phyloP scores from a whole-genome alignment of 2,113 vertebrate species.

The Rhadina sibilatrix region DNA sequence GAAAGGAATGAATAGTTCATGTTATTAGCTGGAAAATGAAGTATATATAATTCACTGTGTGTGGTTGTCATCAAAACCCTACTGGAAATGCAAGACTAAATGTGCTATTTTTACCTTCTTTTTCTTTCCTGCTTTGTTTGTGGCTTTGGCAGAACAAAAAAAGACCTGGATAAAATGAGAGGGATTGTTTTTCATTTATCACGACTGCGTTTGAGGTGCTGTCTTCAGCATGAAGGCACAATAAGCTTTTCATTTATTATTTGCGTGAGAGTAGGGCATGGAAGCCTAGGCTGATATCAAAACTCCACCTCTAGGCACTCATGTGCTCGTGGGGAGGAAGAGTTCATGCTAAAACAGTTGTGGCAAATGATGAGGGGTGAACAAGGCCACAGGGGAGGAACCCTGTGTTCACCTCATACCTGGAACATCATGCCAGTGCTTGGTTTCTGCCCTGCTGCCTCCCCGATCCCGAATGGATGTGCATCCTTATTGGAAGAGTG shows the following conservation, averaged over 20 bases:
- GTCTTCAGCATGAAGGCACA: background rate
- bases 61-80: slow-evolving; percentile 50
- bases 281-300: background rate
- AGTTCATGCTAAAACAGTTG: background rate
- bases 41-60: slow-evolving; percentile 41
- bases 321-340: background rate
- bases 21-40: slow-evolving; percentile 49
- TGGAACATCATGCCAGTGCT: background rate
- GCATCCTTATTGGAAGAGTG: background rate
- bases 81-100: slow-evolving; percentile 39
- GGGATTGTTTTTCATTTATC: slow-evolving; percentile 1
- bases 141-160: slow-evolving; percentile 39
- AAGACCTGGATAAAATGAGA: slow-evolving; percentile 10
- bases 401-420: background rate
- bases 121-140: slow-evolving; percentile 27
- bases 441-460: background rate
- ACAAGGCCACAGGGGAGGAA: background rate
- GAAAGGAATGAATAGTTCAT: slow-evolving; percentile 37
- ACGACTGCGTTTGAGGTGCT: background rate
- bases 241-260: slow-evolving; percentile 20
- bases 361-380: background rate
- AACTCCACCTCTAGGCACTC: background rate
- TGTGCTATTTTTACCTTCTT: slow-evolving; percentile 38
- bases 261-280: background rate
- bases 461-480: background rate